Evolutionary conservation across 2,888 invertebrate genomes (phyloP), one percentile per base, ranked within the genome.

Genomic region (Acanthacorydalis orientalis): DNA sequence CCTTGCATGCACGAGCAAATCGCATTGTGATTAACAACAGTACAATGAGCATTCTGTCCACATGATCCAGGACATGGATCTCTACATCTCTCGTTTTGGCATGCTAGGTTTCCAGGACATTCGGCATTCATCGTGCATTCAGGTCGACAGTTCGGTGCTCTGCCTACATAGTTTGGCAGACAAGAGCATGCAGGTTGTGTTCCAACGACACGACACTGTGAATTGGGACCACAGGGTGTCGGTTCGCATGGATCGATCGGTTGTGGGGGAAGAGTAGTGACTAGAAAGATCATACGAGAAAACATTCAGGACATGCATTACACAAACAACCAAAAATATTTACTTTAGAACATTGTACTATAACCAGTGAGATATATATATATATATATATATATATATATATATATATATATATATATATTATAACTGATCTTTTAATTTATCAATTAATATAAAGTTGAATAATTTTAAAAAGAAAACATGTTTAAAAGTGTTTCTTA

Each of bases 101-200:
- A 91, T 49, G 88, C 83, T 51, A 83, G 73, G 59, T 84, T 82
- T 56, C 79, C 80, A 2, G 86, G 77, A 59, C 90, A 90, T 64
- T 89, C 89, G 8, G 83, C 78, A 58, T 82, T 77, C 52, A 79
- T 80, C 4, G 78, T 78, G 60, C 88, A 88, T 64, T 88, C 87
- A 1, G 89, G 86, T 57, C 87, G 73, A 59, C 89, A 90, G 59
- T 85, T 86, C 31, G 88, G 88, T 45, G 90, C 84, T 54, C 87
- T 76, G 51, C 90, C 90, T 44, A 87, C 74, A 60, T 80, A 88
- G 59, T 86, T 83, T 31, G 77, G 70, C 54, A 82, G 67, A 63
- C 88, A 89, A 43, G 87, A 86, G 60, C 88, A 88, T 44, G 87
- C 87, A n/a, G 86, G 80, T 64, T 86, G 83, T 50, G 79, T 77